Conservation (phyloP, 2,888 invertebrate species). For the Sericinus montela region DNA sequence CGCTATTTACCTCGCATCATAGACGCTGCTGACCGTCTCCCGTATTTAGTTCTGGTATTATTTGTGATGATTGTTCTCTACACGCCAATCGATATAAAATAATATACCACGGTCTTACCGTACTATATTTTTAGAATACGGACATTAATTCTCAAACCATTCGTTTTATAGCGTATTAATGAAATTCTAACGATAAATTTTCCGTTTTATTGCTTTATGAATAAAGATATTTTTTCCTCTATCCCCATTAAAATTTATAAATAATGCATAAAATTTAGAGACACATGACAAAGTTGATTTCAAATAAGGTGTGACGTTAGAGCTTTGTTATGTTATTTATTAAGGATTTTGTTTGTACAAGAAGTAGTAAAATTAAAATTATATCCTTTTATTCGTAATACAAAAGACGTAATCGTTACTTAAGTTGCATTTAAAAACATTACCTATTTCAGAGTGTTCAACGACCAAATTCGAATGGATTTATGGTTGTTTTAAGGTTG, state of each 20-base stretch:
- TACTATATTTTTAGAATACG: conserved; percentile 13
- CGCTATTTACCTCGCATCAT: too few relatives aligned
- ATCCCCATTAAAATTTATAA: conserved; percentile 24
- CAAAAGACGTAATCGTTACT: conserved; percentile 28
- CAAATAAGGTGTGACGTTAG: conserved; percentile 69
- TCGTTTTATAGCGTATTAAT: conserved; percentile 43
- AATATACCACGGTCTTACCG: not conserved
- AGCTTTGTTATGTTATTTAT: conserved; percentile 71
- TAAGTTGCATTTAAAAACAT: conserved; percentile 22
- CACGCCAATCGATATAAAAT: conserved; percentile 1
- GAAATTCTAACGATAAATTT: conserved; percentile 40
- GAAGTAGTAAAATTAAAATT: conserved; percentile 72
- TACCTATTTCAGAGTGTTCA: conserved; percentile 21
- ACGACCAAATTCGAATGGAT: conserved; percentile 25
- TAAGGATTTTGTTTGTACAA: conserved; percentile 58
- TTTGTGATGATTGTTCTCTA: too few relatives aligned
- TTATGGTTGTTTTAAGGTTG: conserved; percentile 35
- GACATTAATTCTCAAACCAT: conserved; percentile 21
- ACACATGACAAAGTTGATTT: conserved; percentile 56
- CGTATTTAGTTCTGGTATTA: too few relatives aligned
- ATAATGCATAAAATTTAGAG: conserved; percentile 26
- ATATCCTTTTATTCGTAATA: conserved; percentile 42
- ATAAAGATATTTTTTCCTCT: conserved; percentile 34
- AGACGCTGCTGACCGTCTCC: too few relatives aligned
- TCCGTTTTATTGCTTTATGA: conserved; percentile 38